Evolutionary conservation across 2,888 invertebrate species (phyloP), one percentile per base, ranked within the genome.

Genomic region (Endotricha flammealis): DNA sequence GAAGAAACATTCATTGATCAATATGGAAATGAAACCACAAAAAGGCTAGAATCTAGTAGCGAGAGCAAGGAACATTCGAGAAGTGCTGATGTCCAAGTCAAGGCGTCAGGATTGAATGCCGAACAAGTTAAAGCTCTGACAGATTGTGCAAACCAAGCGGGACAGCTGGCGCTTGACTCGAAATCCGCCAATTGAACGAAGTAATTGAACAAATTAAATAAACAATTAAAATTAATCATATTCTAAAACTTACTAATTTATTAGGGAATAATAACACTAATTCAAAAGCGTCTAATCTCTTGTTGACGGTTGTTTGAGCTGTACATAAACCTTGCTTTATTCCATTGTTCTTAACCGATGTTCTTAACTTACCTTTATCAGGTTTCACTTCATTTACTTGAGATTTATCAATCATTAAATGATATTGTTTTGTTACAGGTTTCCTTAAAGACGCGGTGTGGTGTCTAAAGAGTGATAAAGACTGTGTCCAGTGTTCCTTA

Each of bases 401-500:
- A 13, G n/a, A 13, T 29, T 4, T 8, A 16, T 10, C 14, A 12
- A n/a, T 11, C 27, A 12, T 28, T 17, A 11, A 36, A 31, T 32
- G 6, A 2, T 11, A 24, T 9, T 32, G 35, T 68, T 75, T 85
- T 85, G 83, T 86, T 85, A 48, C 86, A 86, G 85, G 76, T 83
- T 71, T 65, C 59, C 63, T 64, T 65, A 59, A 64, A 57, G 49
- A 62, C 63, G 68, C 69, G 66, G 57, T 70, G 74, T 71, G 75
- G 78, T 78, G 77, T 73, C 59, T 64, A 73, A 76, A 78, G 73
- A 77, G 85, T 83, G 82, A 81, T 79, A 81, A 85, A 86, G 83
- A 86, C 85, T 83, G 82, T 85, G 82, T 72, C 73, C 74, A 81
- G 83, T 85, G 85, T 81, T 83, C 80, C 80, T 76, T 79, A 75